These are phyloP conservation scores for Xiphias gladius DNA, from an alignment of 2,113 vertebrate genomes.

Conservation along the genomic window DNA sequence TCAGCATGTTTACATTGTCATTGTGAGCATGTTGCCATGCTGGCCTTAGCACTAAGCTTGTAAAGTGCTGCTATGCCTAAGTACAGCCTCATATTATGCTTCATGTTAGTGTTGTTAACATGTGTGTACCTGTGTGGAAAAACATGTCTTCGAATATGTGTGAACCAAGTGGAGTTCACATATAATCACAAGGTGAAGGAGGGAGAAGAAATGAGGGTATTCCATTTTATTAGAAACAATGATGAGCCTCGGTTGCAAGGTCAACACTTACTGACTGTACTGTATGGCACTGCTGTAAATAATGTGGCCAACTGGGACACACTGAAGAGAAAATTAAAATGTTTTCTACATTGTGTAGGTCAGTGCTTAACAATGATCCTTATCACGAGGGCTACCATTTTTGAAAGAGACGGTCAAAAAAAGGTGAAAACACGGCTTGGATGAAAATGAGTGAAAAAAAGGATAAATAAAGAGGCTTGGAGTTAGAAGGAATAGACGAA, in stretches of 20 bases:
- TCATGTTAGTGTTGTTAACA: background rate
- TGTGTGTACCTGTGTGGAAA: background rate
- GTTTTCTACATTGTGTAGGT: constrained; percentile 25
- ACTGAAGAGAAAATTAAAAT: constrained; percentile 16
- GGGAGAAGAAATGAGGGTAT: background rate
- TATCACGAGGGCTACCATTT: background rate
- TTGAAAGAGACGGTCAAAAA: background rate
- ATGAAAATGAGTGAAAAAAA: background rate
- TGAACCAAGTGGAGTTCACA: background rate
- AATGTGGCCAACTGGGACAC: background rate
- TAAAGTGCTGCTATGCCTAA: no score
- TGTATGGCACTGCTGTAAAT: background rate
- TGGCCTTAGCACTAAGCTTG: no score
- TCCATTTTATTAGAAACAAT: background rate
- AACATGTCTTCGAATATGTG: background rate
- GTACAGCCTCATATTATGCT: no score
- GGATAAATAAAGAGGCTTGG: background rate
- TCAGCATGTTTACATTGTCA: no score
- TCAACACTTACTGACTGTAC: background rate
- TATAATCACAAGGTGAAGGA: background rate
- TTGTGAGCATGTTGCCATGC: no score
- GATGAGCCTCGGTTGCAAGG: background rate
- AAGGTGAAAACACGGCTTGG: background rate
- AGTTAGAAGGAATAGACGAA: background rate
- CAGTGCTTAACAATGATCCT: constrained; percentile 20